These are phyloP conservation scores for Parasteatoda lunata DNA, from an alignment of 2,888 invertebrate genomes.

Conservation along the genomic window DNA sequence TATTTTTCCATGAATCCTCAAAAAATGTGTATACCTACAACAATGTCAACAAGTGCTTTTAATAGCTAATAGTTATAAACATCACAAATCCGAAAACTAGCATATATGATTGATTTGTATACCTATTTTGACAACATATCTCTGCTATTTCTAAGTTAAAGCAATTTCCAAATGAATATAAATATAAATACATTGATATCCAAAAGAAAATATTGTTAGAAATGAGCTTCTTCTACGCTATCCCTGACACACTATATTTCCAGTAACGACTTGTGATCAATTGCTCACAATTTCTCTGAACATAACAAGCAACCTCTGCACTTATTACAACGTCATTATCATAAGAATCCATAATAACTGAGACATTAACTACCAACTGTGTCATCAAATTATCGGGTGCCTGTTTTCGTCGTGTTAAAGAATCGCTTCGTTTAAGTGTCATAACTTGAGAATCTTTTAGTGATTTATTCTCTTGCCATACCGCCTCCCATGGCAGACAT, in stretches of 20 bases:
- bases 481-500: not conserved
- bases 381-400: slow-evolving; percentile 56
- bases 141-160: not conserved
- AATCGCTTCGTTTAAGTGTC: slow-evolving; percentile 47
- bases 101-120: not conserved
- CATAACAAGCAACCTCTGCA: slow-evolving; percentile 37
- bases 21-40: too few relatives aligned
- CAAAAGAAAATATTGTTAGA: slow-evolving; percentile 6
- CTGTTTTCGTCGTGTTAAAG: slow-evolving; percentile 51
- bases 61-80: not conserved
- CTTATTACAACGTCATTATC: slow-evolving; percentile 53
- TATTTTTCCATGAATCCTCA: too few relatives aligned
- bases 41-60: too few relatives aligned
- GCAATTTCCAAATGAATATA: not conserved
- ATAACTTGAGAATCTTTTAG: slow-evolving; percentile 22
- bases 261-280: slow-evolving; percentile 38
- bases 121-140: not conserved
- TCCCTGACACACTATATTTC: slow-evolving; percentile 21
- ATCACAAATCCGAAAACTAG: not conserved
- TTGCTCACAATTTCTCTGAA: slow-evolving; percentile 22
- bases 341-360: slow-evolving; percentile 44
- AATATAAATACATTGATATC: slow-evolving; percentile 8
- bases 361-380: slow-evolving; percentile 59
- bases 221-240: not conserved
- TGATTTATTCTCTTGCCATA: slow-evolving; percentile 31